Evolutionary conservation across 2,113 vertebrate genomes (phyloP).

Genomic region (Scortum barcoo): DNA sequence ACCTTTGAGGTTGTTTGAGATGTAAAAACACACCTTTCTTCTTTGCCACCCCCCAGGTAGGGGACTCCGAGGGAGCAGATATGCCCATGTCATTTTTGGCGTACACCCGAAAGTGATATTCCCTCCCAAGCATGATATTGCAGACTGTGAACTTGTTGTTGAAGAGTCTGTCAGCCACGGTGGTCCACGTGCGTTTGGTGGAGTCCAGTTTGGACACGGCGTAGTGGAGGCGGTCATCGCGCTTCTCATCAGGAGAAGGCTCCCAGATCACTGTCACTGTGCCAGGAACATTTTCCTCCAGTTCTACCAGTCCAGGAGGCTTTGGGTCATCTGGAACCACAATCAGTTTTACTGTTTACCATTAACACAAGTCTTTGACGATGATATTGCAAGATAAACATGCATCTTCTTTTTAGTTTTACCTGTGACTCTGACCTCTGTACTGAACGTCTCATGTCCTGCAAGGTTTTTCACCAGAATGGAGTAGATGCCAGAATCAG

Average conservation of each 20-base stretch:
- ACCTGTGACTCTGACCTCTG: constrained; percentile 91
- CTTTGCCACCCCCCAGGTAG: constrained; percentile 84
- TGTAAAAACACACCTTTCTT: constrained; percentile 78
- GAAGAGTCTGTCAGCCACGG: constrained; percentile 88
- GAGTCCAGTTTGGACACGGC: constrained; percentile 87
- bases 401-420: background rate
- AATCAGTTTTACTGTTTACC: background rate
- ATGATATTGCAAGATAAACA: background rate
- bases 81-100: constrained; percentile 90
- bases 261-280: constrained; percentile 91
- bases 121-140: constrained; percentile 86
- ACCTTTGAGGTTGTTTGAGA: background rate
- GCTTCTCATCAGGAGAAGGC: constrained; percentile 89
- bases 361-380: background rate
- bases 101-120: constrained; percentile 91
- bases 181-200: constrained; percentile 81
- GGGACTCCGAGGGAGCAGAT: constrained; percentile 88
- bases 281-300: constrained; percentile 88
- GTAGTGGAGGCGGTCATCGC: constrained; percentile 87
- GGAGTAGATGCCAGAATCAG: constrained; percentile 88
- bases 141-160: constrained; percentile 90
- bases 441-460: constrained; percentile 85
- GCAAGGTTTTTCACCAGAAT: constrained; percentile 83
- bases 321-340: constrained; percentile 86
- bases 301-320: constrained; percentile 85